Evolutionary conservation across 2,113 vertebrate genomes (phyloP), one percentile per base, ranked within the genome.

Genomic region (Nicator chloris): DNA sequence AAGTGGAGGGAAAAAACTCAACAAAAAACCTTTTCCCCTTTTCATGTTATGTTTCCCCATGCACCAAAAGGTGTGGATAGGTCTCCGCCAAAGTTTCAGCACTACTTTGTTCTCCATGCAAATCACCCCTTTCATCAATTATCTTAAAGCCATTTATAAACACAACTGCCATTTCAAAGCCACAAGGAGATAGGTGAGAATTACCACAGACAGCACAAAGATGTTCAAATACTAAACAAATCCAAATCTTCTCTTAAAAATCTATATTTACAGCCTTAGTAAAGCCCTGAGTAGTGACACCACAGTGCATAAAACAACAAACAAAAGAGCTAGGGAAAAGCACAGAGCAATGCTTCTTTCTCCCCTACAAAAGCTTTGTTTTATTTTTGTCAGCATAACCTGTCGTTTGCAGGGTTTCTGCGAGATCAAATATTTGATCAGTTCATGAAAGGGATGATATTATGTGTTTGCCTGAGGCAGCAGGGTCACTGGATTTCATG

Each of bases 381-480:
- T 93, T 95, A 63, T 88, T 95, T 84, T 83, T 88, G 64, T 94
- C 88, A 94, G 83, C 65, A 75, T 86, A 95, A 94, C 79, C 90
- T 78, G n/a, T 17, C 82, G 86, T 84, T 90, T 81, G 92, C 49
- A 51, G 51, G 68, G 42, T 82, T 95, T 91, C 85, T 82, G 21
- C 4, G 44, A 95, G 88, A 96, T 90, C 91, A 95, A 95, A 87
- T 91, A 94, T 91, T 96, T 95, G 77, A 93, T 87, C 73, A 61
- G 53, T 93, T 96, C 79, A 89, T 82, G 77, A 93, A 93, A 95
- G 84, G 44, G 61, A 92, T 78, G 53, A 84, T 92, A 89, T 79
- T 78, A 82, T 60, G 53, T 61, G 89, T 68, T 93, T 82, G 49
- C 65, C 76, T 83, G 86, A 54, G 83, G 65, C 51, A 92, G 35